Evolutionary conservation across 2,113 vertebrate species (phyloP), one percentile per base, ranked within the genome.

Genomic region (Pseudolaguvia tuberculata): DNA sequence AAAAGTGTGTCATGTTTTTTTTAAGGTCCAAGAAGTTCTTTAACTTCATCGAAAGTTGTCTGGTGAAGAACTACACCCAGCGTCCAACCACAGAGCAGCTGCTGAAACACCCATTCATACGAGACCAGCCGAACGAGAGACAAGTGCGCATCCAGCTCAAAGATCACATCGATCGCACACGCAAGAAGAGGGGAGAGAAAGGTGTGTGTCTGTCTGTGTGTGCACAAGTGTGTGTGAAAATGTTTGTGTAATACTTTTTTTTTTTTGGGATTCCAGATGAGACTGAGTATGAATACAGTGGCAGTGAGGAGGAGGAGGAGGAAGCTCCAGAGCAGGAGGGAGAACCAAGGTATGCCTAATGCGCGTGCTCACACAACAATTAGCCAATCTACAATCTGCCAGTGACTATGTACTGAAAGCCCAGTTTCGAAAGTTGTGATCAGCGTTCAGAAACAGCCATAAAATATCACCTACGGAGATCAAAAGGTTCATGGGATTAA

Each of bases 61-160:
- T 99, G 88, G 97, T 99, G 86, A 99, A 99, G 90, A 99, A 98
- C 85, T 99, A 99, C 85, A 96, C 92, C 61, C 96, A 98, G 82
- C 89, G 96, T 11, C 96, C 96, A 21, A 93, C 96, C 81, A 99
- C 97, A 1, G 97, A 99, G 25, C 95, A 98, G 73, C 93, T 99
- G 72, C 87, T 99, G 66, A 98, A 98, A 72, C 97, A 99, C 79
- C 96, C 97, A 18, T 98, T 95, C 85, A 98, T 99, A 89, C 90
- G 97, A 74, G 97, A 99, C 86, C 97, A 99, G 88, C 97, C 96
- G 83, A 99, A 98, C 20, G 96, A 99, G 89, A 90, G 96, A 84
- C 97, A 98, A 91, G 97, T 98, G 84, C 93, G 97, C 87, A 99
- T 99, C 88, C 97, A 99, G 88, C 94, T 99, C 61, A 99, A 98